Evolutionary conservation across 2,113 vertebrate genomes (phyloP), one percentile per base, ranked within the genome.

Genomic region (Himantopus leucocephalus): DNA sequence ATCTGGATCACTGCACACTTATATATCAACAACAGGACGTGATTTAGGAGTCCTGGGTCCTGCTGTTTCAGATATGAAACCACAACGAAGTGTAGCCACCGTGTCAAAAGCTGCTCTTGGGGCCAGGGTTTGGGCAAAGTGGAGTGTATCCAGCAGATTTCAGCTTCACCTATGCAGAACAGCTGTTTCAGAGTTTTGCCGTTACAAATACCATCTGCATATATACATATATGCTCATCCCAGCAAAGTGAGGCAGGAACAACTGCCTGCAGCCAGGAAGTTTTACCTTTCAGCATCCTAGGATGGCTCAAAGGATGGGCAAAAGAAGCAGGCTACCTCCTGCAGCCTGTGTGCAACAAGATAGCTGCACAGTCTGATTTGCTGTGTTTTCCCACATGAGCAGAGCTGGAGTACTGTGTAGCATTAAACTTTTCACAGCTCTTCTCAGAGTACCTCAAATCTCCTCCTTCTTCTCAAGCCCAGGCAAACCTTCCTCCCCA

Each of bases 1-100:
- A 59, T 58, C 53, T 80, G 95, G 78, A 92, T 74, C 90, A 74
- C 50, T 94, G 88, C 90, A 86, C 85, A 80, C 82, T 59, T 85
- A 43, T 27, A 59, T 20, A 88, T 88, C 82, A 92, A 59, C 77
- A 73, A 73, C 0, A 90, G 66, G 32, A 73, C 24, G 14, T 67
- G 92, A 96, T 95, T 93, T 92, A 94, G 72, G 70, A 93, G 70
- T 56, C 14, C 30, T 72, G 60, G 34, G 63, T 76, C 41, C 59
- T 82, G 34, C 50, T 45, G 10, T 73, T 93, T 93, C 74, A 72
- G 84, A 48, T 48, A 72, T 17, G 14, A 88, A 91, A 66, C 20
- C 0, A 0, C 50, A 88, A 20, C 10, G 59, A 92, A 88, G 82
- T 29, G 8, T 7, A 59, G 56, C 63, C 63, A 67, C 47, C 59